Evolutionary conservation across 2,113 vertebrate genomes (phyloP).

Genomic region (Varanus salvator): DNA sequence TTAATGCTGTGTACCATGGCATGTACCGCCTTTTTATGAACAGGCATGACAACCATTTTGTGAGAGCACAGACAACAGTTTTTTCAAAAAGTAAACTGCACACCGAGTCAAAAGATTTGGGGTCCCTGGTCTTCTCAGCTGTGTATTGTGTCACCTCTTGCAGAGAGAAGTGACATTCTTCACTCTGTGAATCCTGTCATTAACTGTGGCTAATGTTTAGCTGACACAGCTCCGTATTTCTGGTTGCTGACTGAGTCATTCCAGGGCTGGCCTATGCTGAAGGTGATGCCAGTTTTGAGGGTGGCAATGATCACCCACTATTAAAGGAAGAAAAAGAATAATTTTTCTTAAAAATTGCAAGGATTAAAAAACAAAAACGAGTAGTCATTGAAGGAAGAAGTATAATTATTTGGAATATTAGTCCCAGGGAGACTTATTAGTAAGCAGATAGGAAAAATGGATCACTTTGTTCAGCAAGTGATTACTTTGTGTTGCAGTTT

Average conservation of each 20-base stretch:
- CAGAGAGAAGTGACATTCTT: not conserved
- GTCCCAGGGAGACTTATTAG: constrained; percentile 39
- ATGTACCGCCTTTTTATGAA: too few species aligned
- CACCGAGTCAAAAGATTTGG: too few species aligned
- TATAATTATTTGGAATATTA: constrained; percentile 34
- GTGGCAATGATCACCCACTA: not conserved
- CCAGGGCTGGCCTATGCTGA: not conserved
- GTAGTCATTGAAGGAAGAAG: not conserved
- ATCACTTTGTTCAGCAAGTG: constrained; percentile 21
- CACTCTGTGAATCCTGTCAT: not conserved
- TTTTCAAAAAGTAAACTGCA: too few species aligned
- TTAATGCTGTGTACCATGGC: too few species aligned
- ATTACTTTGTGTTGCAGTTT: constrained; percentile 29
- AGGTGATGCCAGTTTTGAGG: not conserved
- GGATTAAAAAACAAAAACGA: not conserved
- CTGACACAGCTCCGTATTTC: not conserved
- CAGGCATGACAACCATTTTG: too few species aligned
- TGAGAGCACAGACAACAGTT: too few species aligned
- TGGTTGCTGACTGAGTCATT: not conserved
- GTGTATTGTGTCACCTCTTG: not conserved
- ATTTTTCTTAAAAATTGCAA: constrained; percentile 12
- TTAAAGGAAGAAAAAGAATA: not conserved
- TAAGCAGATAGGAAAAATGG: constrained; percentile 31
- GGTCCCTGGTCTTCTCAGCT: not conserved
- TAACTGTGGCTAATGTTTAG: not conserved